phyloP scores from a whole-genome alignment of 2,888 invertebrate genomes.

The Amphipoea lucens region DNA sequence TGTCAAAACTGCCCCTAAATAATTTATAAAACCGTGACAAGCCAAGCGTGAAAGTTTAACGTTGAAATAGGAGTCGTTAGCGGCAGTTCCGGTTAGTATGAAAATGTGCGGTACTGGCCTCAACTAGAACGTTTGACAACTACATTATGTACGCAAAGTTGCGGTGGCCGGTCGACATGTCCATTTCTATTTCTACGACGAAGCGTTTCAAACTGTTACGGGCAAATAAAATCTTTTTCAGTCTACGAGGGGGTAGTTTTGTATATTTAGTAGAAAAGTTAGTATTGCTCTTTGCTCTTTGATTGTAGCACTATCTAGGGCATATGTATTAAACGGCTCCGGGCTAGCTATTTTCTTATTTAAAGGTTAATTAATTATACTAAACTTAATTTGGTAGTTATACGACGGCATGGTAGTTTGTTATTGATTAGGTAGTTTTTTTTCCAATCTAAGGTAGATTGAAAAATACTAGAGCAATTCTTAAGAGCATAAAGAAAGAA shows the following conservation, averaged over 20 bases:
- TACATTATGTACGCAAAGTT: constrained; percentile 64
- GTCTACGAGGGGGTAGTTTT: constrained; percentile 4
- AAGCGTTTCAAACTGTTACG: constrained; percentile 32
- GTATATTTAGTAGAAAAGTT: not conserved
- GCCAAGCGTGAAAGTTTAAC: constrained; percentile 23
- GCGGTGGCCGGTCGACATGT: constrained; percentile 48
- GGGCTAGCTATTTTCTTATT: not conserved
- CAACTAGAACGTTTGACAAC: constrained; percentile 47
- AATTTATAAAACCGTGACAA: constrained; percentile 28
- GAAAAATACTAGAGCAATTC: not conserved
- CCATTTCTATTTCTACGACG: constrained; percentile 37
- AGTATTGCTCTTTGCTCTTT: not conserved
- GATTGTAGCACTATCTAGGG: not conserved
- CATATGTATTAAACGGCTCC: not conserved
- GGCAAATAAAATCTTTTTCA: constrained; percentile 34
- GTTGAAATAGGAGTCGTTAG: constrained; percentile 54
- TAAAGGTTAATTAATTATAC: too few relatives aligned
- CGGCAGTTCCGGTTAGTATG: constrained; percentile 46
- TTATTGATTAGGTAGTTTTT: not conserved
- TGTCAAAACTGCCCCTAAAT: constrained; percentile 27
- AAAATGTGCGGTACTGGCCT: constrained; percentile 52
- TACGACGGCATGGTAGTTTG: not conserved
- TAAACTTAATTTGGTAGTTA: not conserved
- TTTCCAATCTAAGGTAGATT: not conserved
- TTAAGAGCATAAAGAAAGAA: not conserved